These are phyloP conservation scores for Pachliopta kotzebuea DNA, from an alignment of 2,888 invertebrate species.

Conservation along the genomic window DNA sequence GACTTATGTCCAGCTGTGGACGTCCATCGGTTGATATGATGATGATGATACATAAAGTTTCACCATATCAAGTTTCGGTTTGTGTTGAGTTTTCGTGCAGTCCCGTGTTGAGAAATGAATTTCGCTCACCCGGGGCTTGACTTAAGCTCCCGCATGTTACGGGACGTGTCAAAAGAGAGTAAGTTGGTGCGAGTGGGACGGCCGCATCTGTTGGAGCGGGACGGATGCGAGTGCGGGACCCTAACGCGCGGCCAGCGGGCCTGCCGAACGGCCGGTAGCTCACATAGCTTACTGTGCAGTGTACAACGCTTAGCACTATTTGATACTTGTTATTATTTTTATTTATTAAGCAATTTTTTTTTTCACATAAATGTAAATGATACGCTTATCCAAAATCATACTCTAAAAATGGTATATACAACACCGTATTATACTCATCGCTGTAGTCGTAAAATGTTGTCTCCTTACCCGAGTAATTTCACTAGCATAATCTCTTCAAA, in stretches of 20 bases:
- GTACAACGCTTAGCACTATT: slow-evolving; percentile 41
- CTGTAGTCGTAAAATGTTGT: no score
- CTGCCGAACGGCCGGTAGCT: slow-evolving; percentile 52
- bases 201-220: slow-evolving; percentile 37
- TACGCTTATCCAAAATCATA: no score
- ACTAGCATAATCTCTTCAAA: no score
- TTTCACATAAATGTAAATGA: no score
- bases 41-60: no score
- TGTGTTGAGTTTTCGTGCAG: slow-evolving; percentile 54
- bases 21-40: no score
- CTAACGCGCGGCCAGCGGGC: slow-evolving; percentile 42
- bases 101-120: slow-evolving; percentile 39
- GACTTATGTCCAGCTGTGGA: no score
- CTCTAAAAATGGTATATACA: no score
- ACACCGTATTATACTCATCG: no score
- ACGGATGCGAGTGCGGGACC: slow-evolving; percentile 37
- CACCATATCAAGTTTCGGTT: no score
- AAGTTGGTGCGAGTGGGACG: slow-evolving; percentile 37
- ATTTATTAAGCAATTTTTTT: no score
- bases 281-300: slow-evolving; percentile 44
- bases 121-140: slow-evolving; percentile 41
- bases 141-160: slow-evolving; percentile 40
- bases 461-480: no score
- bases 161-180: slow-evolving; percentile 44
- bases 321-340: slow-evolving; percentile 46